These are phyloP conservation scores for Aspiorhynchus laticeps DNA, from an alignment of 2,113 vertebrate genomes.

Conservation along the genomic window DNA sequence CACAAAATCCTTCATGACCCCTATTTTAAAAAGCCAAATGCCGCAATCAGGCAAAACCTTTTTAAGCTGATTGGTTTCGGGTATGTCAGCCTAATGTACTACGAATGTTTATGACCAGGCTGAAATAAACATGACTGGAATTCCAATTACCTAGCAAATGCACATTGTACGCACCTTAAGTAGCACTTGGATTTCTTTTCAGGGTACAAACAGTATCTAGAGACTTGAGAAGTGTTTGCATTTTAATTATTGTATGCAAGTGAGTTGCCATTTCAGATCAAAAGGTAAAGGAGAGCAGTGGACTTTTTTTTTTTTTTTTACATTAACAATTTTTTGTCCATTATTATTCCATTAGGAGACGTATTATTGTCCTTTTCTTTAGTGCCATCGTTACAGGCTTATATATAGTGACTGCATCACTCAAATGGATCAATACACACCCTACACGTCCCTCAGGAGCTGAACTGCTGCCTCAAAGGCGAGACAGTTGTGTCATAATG, in stretches of 20 bases:
- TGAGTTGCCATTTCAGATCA: constrained; percentile 1
- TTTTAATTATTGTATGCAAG: background rate
- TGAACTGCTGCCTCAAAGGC: constrained; percentile 23
- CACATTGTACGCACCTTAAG: background rate
- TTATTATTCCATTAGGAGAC: background rate
- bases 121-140: constrained; percentile 31
- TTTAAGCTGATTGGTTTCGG: constrained; percentile 49
- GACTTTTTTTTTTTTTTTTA: no score
- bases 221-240: background rate
- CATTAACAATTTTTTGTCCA: no score
- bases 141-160: background rate
- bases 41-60: constrained; percentile 43
- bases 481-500: constrained; percentile 32
- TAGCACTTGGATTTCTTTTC: constrained; percentile 41
- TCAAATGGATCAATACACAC: background rate
- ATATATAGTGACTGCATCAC: constrained; percentile 10
- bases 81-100: constrained; percentile 24
- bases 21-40: constrained; percentile 26
- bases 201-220: background rate
- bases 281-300: background rate
- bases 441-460: background rate
- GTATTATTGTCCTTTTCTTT: background rate
- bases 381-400: background rate
- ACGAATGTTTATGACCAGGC: background rate
- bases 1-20: constrained; percentile 2